These are phyloP conservation scores for Calycopis cecrops DNA, from an alignment of 1,140 invertebrate genomes.

Conservation along the genomic window DNA sequence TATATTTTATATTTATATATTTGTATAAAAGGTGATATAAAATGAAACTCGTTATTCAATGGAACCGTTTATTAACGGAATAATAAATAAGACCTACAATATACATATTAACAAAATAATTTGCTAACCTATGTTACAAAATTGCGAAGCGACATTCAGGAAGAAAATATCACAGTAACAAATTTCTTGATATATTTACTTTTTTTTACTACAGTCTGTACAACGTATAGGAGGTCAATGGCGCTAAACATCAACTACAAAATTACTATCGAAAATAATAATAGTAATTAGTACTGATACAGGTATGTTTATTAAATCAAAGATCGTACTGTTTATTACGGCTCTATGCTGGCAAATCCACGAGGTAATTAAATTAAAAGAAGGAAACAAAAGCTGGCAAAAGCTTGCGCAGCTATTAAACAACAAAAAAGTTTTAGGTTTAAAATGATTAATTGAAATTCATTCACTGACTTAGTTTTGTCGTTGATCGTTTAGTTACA, in stretches of 20 bases:
- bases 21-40: conserved; percentile 3
- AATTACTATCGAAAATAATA: conserved; percentile 14
- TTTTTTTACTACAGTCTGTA: conserved; percentile 2
- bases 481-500: too few species aligned
- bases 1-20: too few species aligned
- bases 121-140: conserved; percentile 38
- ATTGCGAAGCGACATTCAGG: conserved; percentile 48
- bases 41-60: conserved; percentile 18
- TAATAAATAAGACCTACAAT: conserved; percentile 27
- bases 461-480: too few species aligned
- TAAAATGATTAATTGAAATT: too few species aligned
- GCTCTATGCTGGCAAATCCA: too few species aligned
- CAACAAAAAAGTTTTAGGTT: too few species aligned
- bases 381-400: too few species aligned
- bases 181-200: conserved; percentile 30
- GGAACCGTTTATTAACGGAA: conserved; percentile 38
- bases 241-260: conserved; percentile 14
- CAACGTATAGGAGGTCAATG: neutral
- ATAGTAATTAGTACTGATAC: too few species aligned
- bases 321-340: too few species aligned
- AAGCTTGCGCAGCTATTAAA: too few species aligned
- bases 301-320: too few species aligned
- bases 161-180: conserved; percentile 66
- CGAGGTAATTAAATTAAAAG: too few species aligned
- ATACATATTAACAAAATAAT: conserved; percentile 50